These are phyloP conservation scores for Molorchus minor DNA, from an alignment of 2,888 invertebrate species.

Conservation along the genomic window DNA sequence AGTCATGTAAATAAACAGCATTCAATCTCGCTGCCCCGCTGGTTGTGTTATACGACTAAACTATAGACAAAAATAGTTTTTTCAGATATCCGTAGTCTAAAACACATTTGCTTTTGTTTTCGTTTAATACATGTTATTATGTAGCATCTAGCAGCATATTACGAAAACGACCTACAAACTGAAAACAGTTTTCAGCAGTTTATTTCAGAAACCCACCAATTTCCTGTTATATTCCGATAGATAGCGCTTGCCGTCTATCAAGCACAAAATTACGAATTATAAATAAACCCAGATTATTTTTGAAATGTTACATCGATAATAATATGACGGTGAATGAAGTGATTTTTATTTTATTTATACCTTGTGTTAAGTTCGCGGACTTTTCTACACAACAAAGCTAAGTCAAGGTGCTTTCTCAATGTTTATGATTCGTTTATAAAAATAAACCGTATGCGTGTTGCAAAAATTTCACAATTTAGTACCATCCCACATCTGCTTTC, in stretches of 20 bases:
- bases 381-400: constrained; percentile 21
- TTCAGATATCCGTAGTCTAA: too few species aligned
- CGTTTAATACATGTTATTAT: too few species aligned
- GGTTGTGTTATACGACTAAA: too few species aligned
- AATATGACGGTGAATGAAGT: constrained; percentile 12
- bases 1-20: too few species aligned
- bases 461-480: constrained; percentile 6
- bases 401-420: constrained; percentile 17
- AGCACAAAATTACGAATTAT: too few species aligned
- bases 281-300: constrained; percentile 14
- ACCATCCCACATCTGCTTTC: neutral
- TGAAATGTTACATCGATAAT: constrained; percentile 11
- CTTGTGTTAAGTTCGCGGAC: constrained; percentile 16
- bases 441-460: constrained; percentile 9
- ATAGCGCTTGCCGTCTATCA: neutral
- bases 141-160: too few species aligned
- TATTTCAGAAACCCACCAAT: constrained; percentile 9
- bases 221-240: constrained; percentile 1
- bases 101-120: too few species aligned
- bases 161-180: too few species aligned
- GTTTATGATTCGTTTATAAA: constrained; percentile 13
- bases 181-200: neutral
- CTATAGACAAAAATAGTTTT: too few species aligned
- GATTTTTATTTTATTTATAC: constrained; percentile 20
- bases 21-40: too few species aligned